These are phyloP conservation scores for Takifugu bimaculatus DNA, from an alignment of 2,113 vertebrate species.

Conservation along the genomic window DNA sequence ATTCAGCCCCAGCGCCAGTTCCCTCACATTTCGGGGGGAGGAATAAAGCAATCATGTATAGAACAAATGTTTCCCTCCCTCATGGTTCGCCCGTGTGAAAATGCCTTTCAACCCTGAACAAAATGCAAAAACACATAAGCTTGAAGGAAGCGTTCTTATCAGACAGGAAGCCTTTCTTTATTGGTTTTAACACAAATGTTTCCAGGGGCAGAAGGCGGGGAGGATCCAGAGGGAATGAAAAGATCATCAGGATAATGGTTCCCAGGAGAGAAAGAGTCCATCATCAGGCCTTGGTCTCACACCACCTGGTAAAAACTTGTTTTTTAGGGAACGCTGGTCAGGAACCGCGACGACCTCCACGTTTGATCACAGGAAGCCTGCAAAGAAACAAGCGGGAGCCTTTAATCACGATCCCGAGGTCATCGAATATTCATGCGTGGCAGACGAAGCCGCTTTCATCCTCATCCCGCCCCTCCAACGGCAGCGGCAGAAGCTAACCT, in stretches of 20 bases:
- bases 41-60: constrained; percentile 30
- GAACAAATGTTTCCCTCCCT: constrained; percentile 17
- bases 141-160: constrained; percentile 10
- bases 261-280: constrained; percentile 18
- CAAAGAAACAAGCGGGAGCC: not conserved
- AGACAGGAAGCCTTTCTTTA: constrained; percentile 18
- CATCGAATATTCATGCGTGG: constrained; percentile 30
- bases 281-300: constrained; percentile 43
- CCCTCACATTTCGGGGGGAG: constrained; percentile 26
- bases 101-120: constrained; percentile 22
- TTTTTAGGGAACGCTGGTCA: not conserved
- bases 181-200: constrained; percentile 44
- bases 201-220: constrained; percentile 22
- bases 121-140: constrained; percentile 1
- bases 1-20: constrained; percentile 9
- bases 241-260: constrained; percentile 16
- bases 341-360: not conserved
- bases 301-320: constrained; percentile 18
- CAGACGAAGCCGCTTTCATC: constrained; percentile 35
- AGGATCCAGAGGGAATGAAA: constrained; percentile 13
- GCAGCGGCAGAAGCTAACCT: constrained; percentile 8
- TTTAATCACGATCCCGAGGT: constrained; percentile 1
- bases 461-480: not conserved
- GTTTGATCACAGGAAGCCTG: constrained; percentile 14
- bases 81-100: constrained; percentile 6